Evolutionary conservation across 2,113 vertebrate species (phyloP).

Genomic region (Mustela lutreola): DNA sequence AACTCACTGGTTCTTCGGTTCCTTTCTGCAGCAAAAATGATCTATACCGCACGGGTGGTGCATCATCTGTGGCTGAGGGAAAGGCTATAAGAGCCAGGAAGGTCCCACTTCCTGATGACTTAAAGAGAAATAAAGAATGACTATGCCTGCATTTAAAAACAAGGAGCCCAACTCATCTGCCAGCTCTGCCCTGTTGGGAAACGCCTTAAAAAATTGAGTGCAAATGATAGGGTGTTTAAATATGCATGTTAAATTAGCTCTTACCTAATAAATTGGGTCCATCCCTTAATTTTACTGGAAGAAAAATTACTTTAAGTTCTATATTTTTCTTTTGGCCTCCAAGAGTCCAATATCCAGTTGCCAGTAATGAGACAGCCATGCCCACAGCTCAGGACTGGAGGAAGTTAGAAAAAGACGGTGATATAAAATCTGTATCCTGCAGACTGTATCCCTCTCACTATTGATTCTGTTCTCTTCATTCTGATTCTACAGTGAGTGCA

Average conservation of each 20-base stretch:
- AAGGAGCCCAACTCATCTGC: constrained; percentile 3
- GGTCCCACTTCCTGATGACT: constrained; percentile 58
- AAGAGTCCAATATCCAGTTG: background rate
- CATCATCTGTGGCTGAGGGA: constrained; percentile 66
- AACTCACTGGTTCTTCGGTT: constrained; percentile 80
- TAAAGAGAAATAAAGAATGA: constrained; percentile 51
- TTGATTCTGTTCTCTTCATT: background rate
- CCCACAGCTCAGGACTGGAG: background rate
- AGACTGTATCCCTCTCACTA: background rate
- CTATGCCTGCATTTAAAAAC: background rate
- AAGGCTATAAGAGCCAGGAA: constrained; percentile 65
- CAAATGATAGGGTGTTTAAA: constrained; percentile 38
- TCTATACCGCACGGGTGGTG: constrained; percentile 54
- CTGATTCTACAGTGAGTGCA: background rate
- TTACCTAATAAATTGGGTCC: background rate
- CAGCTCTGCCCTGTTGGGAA: background rate
- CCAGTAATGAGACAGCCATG: background rate
- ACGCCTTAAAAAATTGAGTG: constrained; percentile 7
- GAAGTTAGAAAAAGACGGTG: background rate
- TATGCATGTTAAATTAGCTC: constrained; percentile 27
- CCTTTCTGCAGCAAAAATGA: constrained; percentile 76
- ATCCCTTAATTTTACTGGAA: constrained; percentile 53
- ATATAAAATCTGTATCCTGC: background rate
- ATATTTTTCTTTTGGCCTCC: background rate
- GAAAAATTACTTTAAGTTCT: background rate